phyloP scores from a whole-genome alignment of 53 echinoderm and acorn worm species.

The Pentamera pediparva region DNA sequence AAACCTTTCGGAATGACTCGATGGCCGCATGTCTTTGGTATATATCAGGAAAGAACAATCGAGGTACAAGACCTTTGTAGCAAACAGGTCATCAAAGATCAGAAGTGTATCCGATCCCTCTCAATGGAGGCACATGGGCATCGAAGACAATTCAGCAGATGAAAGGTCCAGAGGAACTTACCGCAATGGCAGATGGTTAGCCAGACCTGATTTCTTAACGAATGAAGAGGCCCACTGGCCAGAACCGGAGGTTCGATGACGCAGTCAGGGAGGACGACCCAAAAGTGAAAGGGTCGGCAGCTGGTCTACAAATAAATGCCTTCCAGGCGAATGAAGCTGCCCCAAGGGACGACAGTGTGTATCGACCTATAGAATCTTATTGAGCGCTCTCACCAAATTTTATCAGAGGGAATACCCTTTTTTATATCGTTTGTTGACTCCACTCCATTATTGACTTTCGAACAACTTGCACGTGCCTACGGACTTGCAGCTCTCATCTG shows the following conservation, averaged over 20 bases:
- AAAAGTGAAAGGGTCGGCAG: neutral
- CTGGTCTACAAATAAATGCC: neutral
- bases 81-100: slow-evolving; percentile 28
- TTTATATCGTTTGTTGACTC: too few relatives aligned
- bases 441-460: too few relatives aligned
- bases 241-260: neutral
- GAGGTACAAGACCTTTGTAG: slow-evolving; percentile 47
- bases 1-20: slow-evolving; percentile 3
- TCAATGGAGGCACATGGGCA: slow-evolving; percentile 48
- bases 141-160: slow-evolving; percentile 26
- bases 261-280: neutral
- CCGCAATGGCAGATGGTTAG: neutral
- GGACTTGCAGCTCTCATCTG: too few relatives aligned
- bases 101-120: slow-evolving; percentile 14
- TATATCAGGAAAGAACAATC: slow-evolving; percentile 36
- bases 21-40: neutral
- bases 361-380: too few relatives aligned
- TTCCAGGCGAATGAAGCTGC: neutral
- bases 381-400: too few relatives aligned
- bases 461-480: too few relatives aligned
- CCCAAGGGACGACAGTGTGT: neutral
- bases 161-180: slow-evolving; percentile 5
- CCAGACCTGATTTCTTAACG: neutral
- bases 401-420: too few relatives aligned
- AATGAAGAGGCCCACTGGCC: neutral